Evolutionary conservation across 2,113 vertebrate species (phyloP).

Genomic region (Rhegmatorhina hoffmannsi): DNA sequence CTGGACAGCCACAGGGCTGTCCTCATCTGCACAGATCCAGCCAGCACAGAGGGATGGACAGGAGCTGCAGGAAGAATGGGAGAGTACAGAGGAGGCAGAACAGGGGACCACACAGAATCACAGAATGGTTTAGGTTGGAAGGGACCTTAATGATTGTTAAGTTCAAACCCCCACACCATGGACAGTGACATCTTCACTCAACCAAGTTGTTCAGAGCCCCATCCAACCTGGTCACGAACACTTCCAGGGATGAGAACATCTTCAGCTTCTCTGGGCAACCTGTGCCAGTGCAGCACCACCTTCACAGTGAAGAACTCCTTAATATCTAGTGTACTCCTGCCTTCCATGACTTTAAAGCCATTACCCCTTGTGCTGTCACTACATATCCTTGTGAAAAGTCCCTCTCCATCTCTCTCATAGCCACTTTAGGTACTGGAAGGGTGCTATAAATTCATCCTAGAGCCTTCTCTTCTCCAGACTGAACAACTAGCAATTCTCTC

Average conservation of each 20-base stretch:
- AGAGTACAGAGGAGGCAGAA: not conserved
- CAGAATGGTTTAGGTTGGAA: not conserved
- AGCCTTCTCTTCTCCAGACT: not conserved
- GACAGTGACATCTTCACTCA: not conserved
- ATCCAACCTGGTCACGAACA: not conserved
- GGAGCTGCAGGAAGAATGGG: not conserved
- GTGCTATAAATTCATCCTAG: not conserved
- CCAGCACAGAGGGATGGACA: not conserved
- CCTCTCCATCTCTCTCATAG: not conserved
- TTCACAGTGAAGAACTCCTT: not conserved
- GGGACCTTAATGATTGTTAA: not conserved
- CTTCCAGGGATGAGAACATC: not conserved
- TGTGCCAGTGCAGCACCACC: not conserved
- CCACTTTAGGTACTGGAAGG: accelerated
- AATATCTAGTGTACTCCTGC: not conserved
- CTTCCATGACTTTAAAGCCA: not conserved
- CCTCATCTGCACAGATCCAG: not conserved
- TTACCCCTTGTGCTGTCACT: not conserved
- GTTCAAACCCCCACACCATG: not conserved
- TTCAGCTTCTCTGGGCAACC: not conserved
- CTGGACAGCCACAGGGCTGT: not conserved
- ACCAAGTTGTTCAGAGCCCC: not conserved
- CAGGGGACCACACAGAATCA: not conserved
- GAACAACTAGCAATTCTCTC: not conserved
- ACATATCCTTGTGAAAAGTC: not conserved